These are phyloP conservation scores for Apodemia hepburni DNA, from an alignment of 2,888 invertebrate species.

Conservation along the genomic window DNA sequence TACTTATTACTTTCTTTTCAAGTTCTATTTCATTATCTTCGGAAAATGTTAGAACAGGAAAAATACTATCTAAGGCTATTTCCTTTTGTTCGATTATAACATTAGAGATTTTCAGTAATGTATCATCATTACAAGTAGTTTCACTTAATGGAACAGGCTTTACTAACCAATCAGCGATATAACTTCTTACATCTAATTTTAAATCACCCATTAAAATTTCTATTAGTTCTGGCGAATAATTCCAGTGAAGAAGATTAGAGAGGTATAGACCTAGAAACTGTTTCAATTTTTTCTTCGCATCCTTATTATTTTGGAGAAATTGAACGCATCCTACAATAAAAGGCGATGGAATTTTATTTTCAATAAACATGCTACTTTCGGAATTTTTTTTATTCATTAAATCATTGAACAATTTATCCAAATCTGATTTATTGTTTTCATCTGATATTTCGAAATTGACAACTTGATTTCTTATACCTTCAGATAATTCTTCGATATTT, in stretches of 20 bases:
- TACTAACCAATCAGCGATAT: conserved; percentile 73
- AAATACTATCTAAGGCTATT: conserved; percentile 48
- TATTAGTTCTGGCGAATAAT: conserved; percentile 75
- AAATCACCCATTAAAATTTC: conserved; percentile 70
- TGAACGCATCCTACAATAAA: conserved; percentile 68
- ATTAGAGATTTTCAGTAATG: conserved; percentile 60
- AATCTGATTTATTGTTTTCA: conserved; percentile 46
- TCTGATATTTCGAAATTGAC: conserved; percentile 59
- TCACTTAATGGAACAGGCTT: conserved; percentile 51
- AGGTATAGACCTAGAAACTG: conserved; percentile 62
- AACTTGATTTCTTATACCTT: conserved; percentile 54
- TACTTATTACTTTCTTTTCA: conserved; percentile 42
- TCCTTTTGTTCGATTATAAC: conserved; percentile 56
- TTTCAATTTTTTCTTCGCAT: conserved; percentile 55
- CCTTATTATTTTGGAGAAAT: conserved; percentile 52
- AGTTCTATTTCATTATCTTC: conserved; percentile 44
- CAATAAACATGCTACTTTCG: conserved; percentile 54
- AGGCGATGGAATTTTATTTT: conserved; percentile 61
- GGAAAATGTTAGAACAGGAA: conserved; percentile 44
- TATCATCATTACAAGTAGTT: conserved; percentile 45
- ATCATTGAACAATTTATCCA: conserved; percentile 61
- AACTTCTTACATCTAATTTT: conserved; percentile 65
- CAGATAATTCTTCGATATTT: conserved; percentile 51
- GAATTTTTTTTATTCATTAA: conserved; percentile 55
- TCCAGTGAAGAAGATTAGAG: conserved; percentile 81